These are phyloP conservation scores for Brenthis daphne DNA, from an alignment of 2,888 invertebrate genomes.

Conservation along the genomic window DNA sequence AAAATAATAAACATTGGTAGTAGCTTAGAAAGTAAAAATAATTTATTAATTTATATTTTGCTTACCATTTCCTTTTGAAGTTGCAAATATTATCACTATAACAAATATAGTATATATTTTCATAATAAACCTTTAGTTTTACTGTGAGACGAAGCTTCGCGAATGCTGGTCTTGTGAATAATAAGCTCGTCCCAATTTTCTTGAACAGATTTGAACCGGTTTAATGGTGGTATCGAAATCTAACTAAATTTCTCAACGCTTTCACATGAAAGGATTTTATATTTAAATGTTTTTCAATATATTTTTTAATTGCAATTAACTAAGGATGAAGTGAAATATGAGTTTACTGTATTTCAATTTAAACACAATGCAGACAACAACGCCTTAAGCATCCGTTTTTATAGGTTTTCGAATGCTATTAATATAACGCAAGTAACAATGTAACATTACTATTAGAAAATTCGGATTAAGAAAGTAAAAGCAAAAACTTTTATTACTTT, in stretches of 20 bases:
- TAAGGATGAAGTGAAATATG: background rate
- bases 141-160: conserved; percentile 52
- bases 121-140: conserved; percentile 40
- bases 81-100: conserved; percentile 37
- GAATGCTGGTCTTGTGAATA: conserved; percentile 60
- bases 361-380: conserved; percentile 1
- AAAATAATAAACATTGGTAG: conserved; percentile 15
- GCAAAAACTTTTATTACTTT: background rate
- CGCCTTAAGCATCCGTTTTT: conserved; percentile 30
- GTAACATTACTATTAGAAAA: conserved; percentile 3
- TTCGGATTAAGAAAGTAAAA: conserved; percentile 15
- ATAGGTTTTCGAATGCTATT: conserved; percentile 23
- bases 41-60: conserved; percentile 3
- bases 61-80: conserved; percentile 42
- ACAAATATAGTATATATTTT: conserved; percentile 41
- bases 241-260: conserved; percentile 48
- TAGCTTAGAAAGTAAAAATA: conserved; percentile 16
- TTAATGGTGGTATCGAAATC: conserved; percentile 57
- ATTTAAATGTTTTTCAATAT: background rate
- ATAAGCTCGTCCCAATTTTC: conserved; percentile 64
- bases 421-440: conserved; percentile 12
- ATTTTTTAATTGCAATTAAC: background rate
- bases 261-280: conserved; percentile 53
- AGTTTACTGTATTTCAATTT: conserved; percentile 9
- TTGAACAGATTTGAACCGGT: conserved; percentile 66